phyloP scores from a whole-genome alignment of 1,140 invertebrate species.

The Aplysia californica region DNA sequence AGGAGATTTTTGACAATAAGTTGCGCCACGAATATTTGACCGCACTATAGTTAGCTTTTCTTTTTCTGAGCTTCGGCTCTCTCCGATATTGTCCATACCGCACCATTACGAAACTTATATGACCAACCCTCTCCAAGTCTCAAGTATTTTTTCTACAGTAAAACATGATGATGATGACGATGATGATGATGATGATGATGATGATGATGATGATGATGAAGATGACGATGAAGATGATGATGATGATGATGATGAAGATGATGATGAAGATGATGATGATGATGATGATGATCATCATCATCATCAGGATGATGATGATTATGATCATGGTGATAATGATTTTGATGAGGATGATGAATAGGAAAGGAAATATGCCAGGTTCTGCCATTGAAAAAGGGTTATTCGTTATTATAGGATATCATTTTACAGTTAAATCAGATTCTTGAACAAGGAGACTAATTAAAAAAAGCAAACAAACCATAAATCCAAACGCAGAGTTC shows the following conservation, averaged over 20 bases:
- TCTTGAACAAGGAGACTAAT: no score
- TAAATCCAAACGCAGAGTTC: no score
- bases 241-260: conserved; percentile 4
- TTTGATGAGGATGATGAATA: neutral
- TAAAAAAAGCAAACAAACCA: no score
- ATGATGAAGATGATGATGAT: conserved; percentile 9
- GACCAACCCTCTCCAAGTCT: no score
- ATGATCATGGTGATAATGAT: neutral
- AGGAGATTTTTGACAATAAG: no score
- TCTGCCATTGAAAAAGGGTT: no score
- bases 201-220: conserved; percentile 12
- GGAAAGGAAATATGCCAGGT: neutral
- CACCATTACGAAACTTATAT: neutral
- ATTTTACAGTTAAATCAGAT: no score
- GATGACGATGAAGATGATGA: neutral
- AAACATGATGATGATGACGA: conserved; percentile 11
- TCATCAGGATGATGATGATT: neutral
- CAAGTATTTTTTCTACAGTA: neutral
- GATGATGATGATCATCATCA: neutral
- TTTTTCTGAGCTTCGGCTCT: no score
- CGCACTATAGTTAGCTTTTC: no score
- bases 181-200: neutral
- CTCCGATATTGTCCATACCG: neutral
- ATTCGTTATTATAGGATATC: no score
- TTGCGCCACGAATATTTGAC: no score